Base-by-base conservation (phyloP, 2,797 vertebrate species). In the Smutsia temminckii region DNA sequence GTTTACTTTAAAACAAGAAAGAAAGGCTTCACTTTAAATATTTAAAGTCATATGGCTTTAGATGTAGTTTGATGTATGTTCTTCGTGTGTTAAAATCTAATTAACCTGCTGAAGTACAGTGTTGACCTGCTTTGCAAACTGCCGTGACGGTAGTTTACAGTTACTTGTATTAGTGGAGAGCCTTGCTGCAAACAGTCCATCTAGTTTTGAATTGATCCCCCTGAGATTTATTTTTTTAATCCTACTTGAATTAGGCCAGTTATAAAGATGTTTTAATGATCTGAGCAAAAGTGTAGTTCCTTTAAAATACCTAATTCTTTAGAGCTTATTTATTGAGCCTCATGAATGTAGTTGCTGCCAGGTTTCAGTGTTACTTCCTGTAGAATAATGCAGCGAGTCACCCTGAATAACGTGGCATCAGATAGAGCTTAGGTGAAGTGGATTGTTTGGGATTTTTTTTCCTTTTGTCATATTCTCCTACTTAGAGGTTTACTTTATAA, bases 1-100 rank as follows among this genome's bases (percentile, higher is more conserved):
- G 40, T 85, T 34, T 55, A 32, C 10, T 59, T 93, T 89, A 85
- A 89, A 83, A 32, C 37, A 34, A 91, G 72, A 83, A 87, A 87
- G 64, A 68, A 87, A 72, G 63, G 7, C 25, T 91, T 89, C 20
- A 46, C 88, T 91, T 83, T 9, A 66, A 95, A 46, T 49, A n/a
- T 89, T 89, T 83, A 90, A 11, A 55, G 32, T 75, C 29, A 23
- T n/a, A 1, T 32, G 37, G 69, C 49, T 80, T 37, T n/a, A 37
- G 71, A n/a, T 66, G 63, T 77, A 42, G 6, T 34, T 72, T 66
- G 61, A 27, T 40, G 9, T 71, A 46, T 61, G 18, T 57, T 78
- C 29, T 49, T 2, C 2, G 0, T 49, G 7, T 86, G 34, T 72
- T 72, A 53, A 81, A 66, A 16, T 61, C 75, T 88, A 42, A 37